Evolutionary conservation across 2,888 invertebrate species (phyloP), one percentile per base, ranked within the genome.

Genomic region (Coleophora deauratella): DNA sequence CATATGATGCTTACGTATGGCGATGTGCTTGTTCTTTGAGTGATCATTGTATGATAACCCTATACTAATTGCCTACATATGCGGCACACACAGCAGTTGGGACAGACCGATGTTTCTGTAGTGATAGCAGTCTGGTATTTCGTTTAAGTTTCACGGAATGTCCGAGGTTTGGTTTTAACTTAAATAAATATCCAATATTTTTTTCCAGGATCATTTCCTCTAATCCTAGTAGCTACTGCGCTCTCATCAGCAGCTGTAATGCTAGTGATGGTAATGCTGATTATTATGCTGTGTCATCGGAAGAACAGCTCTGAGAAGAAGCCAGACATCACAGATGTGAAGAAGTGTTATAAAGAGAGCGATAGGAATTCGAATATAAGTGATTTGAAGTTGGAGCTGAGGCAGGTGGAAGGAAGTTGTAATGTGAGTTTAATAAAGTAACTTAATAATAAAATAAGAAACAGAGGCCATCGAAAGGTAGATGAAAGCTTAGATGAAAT

Each of bases 331-430:
- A 79, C 80, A 1, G 70, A 76, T 30, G 46, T 80, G 40, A 68
- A 72, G 8, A 82, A 81, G 50, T 67, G 66, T 37, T 90, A 87
- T 50, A 91, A 91, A 52, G 92, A 93, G 64, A 94, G 93, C 39
- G 96, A 96, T 71, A 87, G 94, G 45, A 94, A 93, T 61, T 96
- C 96, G 32, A 95, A 95, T 66, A 95, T 96, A 55, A 96, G 96
- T 52, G 96, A 96, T 74, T 86, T 96, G 63, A 97, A 97, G 74
- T 87, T 95, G 54, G 96, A 97, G 71, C 88, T 96, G 47, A 87
- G 96, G 40, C 95, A 95, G 33, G 91, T 93, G 38, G 93, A 93
- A 45, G 93, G 92, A 30, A 90, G 91, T 55, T 93, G 92, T 72
- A 93, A 93, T 82, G 91, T 90, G 56, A 87, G 86, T 72, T 15